These are phyloP conservation scores for Oxyteleia sp. DNA, from an alignment of 2,888 invertebrate genomes.

Conservation along the genomic window DNA sequence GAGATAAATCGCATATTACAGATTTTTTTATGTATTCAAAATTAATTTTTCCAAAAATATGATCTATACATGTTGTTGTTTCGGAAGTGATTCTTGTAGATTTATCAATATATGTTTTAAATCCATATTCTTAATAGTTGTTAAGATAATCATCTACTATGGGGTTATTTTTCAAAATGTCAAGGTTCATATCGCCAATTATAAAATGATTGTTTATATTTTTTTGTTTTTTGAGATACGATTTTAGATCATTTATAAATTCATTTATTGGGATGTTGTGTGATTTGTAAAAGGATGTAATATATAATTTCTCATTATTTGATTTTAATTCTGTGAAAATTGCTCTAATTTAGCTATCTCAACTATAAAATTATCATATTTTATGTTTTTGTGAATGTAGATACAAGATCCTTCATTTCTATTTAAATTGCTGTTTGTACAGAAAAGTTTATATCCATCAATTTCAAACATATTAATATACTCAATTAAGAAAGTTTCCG, in stretches of 20 bases:
- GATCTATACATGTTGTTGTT: constrained; percentile 15
- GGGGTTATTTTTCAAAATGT: constrained; percentile 2
- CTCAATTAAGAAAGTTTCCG: constrained; percentile 19
- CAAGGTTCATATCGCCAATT: constrained; percentile 27
- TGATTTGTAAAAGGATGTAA: constrained; percentile 8
- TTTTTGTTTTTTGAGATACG: background rate
- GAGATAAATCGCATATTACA: no score
- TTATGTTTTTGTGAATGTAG: background rate
- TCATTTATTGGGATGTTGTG: background rate
- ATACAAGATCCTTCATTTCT: constrained; percentile 15
- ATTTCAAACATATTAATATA: constrained; percentile 1
- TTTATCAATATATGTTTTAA: constrained; percentile 7
- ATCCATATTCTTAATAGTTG: constrained; percentile 18
- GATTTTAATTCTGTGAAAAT: constrained; percentile 6
- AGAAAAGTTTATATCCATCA: background rate
- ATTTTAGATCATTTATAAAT: constrained; percentile 13
- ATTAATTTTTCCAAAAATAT: constrained; percentile 40
- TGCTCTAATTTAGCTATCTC: constrained; percentile 11
- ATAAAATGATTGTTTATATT: constrained; percentile 2
- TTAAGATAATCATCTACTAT: background rate
- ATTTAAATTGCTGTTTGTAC: constrained; percentile 27
- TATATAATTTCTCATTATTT: background rate
- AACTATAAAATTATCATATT: no score
- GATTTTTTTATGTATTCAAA: no score
- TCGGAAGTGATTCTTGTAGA: constrained; percentile 2